Percentiles rank a stretch among this genome's conserved stretches.
Conservation (phyloP, 2,888 invertebrate genomes). For the Pelosia muscerda region DNA sequence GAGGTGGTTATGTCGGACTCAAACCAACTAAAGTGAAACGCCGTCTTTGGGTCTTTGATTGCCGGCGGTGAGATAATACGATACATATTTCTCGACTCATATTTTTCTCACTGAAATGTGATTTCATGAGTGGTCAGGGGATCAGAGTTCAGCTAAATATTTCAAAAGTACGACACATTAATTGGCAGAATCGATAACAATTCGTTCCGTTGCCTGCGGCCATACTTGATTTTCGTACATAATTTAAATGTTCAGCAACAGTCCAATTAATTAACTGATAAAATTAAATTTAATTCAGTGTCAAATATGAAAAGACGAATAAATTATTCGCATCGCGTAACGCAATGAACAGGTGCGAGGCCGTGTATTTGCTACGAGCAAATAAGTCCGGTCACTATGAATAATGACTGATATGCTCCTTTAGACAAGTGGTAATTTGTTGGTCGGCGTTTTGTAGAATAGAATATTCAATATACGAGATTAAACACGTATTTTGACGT, state of each 20-base stretch:
- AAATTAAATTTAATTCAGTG: constrained; percentile 44
- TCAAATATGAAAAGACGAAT: constrained; percentile 50
- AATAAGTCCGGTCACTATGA: not conserved
- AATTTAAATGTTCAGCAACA: not conserved
- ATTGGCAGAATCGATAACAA: not conserved
- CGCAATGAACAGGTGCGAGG: constrained; percentile 11
- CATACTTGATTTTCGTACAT: not conserved
- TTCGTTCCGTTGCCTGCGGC: not conserved
- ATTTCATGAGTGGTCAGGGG: too few species aligned
- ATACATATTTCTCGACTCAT: too few species aligned
- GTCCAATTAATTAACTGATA: constrained; percentile 43
- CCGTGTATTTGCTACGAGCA: not conserved
- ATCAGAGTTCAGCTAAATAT: too few species aligned
- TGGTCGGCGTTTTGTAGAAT: too few species aligned
- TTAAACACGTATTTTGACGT: too few species aligned
- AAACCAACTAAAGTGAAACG: too few species aligned
- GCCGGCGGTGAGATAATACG: too few species aligned
- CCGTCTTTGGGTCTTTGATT: too few species aligned
- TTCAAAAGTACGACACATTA: not conserved
- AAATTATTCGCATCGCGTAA: constrained; percentile 35
- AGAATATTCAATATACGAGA: too few species aligned
- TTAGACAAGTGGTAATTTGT: too few species aligned
- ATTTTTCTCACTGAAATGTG: not conserved
- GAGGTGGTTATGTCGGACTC: too few species aligned
- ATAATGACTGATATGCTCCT: too few species aligned